Percentiles rank a stretch among this genome's conserved stretches.
phyloP scores from a whole-genome alignment of 2,113 vertebrate species.

The Ceyx melanurus region DNA sequence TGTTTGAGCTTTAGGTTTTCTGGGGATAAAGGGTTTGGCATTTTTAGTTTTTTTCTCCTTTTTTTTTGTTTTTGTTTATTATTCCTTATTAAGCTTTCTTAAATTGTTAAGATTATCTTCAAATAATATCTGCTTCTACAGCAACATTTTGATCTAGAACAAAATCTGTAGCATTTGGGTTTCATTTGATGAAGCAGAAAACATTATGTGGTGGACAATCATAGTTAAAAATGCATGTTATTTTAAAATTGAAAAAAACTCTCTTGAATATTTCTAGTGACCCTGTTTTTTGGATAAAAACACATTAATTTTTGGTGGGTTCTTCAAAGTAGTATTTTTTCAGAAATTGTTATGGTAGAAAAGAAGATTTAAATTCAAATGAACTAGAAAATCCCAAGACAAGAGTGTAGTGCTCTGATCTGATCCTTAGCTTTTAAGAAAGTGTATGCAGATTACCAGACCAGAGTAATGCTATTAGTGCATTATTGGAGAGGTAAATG shows the following conservation, averaged over 20 bases:
- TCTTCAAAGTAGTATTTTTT: neutral
- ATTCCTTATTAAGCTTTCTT: neutral
- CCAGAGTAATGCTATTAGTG: neutral
- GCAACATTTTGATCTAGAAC: neutral
- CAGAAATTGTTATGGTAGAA: neutral
- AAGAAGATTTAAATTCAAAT: neutral
- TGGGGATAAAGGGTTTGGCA: neutral
- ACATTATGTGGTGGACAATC: neutral
- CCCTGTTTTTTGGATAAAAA: neutral
- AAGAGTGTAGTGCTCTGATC: neutral
- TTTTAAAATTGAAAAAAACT: neutral
- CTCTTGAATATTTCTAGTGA: neutral
- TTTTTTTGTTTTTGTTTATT: neutral
- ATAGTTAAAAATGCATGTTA: neutral
- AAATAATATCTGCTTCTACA: neutral
- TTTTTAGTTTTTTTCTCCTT: neutral
- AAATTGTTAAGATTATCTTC: neutral
- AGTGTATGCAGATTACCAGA: neutral
- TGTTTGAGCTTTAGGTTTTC: neutral
- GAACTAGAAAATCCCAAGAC: neutral
- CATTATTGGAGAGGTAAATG: neutral
- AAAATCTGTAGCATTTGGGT: neutral
- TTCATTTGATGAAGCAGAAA: neutral
- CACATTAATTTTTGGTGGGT: neutral
- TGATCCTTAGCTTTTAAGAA: neutral